Conservation (phyloP, 2,888 invertebrate genomes). For the Clepsis dumicolana region DNA sequence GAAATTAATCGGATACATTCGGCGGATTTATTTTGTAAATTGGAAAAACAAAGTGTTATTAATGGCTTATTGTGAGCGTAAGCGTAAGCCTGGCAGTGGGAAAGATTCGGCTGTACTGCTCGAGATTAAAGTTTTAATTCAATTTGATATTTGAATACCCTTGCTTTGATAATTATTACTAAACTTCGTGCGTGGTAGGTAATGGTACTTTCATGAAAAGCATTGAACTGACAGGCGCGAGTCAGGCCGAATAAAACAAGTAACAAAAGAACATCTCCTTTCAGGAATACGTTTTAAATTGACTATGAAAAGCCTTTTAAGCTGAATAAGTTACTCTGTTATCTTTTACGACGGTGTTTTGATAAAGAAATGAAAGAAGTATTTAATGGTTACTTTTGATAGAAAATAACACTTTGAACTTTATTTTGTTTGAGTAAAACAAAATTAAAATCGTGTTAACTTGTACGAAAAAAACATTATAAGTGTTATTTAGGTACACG, state of each 20-base stretch:
- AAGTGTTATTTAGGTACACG: too few species aligned
- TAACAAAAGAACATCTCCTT: slow-evolving; percentile 50
- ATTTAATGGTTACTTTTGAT: neutral
- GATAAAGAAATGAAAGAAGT: neutral
- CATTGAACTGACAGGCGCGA: neutral
- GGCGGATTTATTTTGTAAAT: slow-evolving; percentile 19
- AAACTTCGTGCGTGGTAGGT: neutral
- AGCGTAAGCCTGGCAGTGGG: neutral
- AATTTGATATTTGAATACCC: neutral
- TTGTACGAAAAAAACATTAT: too few species aligned
- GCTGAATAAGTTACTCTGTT: neutral
- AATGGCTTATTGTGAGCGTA: slow-evolving; percentile 10
- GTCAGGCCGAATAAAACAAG: slow-evolving; percentile 4
- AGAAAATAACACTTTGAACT: neutral
- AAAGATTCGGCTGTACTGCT: neutral
- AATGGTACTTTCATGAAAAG: neutral
- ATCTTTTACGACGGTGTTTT: neutral
- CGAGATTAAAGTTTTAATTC: slow-evolving; percentile 6
- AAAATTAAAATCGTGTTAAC: too few species aligned
- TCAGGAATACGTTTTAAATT: slow-evolving; percentile 44
- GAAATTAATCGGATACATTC: slow-evolving; percentile 25
- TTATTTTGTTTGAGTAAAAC: too few species aligned
- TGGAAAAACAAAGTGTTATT: slow-evolving; percentile 38
- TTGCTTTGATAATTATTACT: neutral
- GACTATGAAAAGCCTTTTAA: neutral